A percentile compares a stretch with the other conserved stretches of the same genome.
Evolutionary conservation across 2,888 invertebrate genomes (phyloP).

Genomic region (Morpho helenor): DNA sequence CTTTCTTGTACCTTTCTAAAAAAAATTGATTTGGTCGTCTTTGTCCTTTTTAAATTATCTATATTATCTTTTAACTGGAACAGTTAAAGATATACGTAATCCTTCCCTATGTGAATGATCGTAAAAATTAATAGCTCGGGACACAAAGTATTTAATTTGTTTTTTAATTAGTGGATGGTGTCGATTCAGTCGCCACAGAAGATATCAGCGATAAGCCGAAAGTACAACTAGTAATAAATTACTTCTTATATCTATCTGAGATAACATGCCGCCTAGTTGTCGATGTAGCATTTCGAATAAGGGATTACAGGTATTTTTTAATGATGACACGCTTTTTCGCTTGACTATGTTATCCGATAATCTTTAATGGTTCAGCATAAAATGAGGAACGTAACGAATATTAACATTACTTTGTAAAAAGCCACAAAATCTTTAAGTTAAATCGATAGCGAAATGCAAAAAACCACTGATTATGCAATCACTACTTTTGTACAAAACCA

Average conservation of each 20-base stretch:
- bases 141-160: slow-evolving; percentile 61
- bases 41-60: neutral
- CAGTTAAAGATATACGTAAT: slow-evolving; percentile 11
- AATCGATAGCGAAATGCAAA: no score
- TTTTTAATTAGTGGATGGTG: slow-evolving; percentile 53
- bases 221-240: slow-evolving; percentile 22
- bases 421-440: no score
- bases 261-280: slow-evolving; percentile 16
- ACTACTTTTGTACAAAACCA: no score
- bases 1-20: no score
- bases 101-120: slow-evolving; percentile 39
- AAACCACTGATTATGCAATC: no score
- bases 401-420: no score
- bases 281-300: slow-evolving; percentile 10
- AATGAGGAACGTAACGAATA: no score
- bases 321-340: slow-evolving; percentile 9
- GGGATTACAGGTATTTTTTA: slow-evolving; percentile 8
- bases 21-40: no score
- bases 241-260: slow-evolving; percentile 19
- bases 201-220: slow-evolving; percentile 22
- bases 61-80: slow-evolving; percentile 1
- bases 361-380: no score
- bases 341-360: neutral
- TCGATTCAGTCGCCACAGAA: slow-evolving; percentile 23
- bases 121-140: slow-evolving; percentile 67